phyloP scores from a whole-genome alignment of 2,888 invertebrate genomes.

The Amphipyra tragopoginis region DNA sequence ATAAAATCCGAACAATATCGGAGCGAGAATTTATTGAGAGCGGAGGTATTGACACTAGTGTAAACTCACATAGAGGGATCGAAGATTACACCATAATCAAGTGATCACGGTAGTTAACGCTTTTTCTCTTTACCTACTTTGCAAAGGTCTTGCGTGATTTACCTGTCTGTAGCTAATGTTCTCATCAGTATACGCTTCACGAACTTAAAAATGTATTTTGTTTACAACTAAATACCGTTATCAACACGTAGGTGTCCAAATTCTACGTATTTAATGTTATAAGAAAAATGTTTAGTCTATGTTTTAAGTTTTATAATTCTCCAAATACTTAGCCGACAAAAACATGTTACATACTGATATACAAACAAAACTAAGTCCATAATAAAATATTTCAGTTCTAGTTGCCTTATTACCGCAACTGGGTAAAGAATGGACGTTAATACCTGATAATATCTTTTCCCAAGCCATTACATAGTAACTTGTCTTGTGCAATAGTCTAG shows the following conservation, averaged over 20 bases:
- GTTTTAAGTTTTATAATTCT: neutral
- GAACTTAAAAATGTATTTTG: constrained; percentile 4
- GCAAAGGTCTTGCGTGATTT: constrained; percentile 21
- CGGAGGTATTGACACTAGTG: neutral
- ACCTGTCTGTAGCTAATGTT: constrained; percentile 27
- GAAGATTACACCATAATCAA: constrained; percentile 9
- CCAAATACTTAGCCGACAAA: neutral
- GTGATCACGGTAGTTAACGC: constrained; percentile 1
- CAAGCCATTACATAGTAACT: constrained; percentile 52
- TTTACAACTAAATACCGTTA: constrained; percentile 8
- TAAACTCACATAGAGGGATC: neutral
- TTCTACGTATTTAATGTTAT: neutral
- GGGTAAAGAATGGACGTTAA: constrained; percentile 49
- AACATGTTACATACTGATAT: neutral
- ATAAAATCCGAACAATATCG: neutral
- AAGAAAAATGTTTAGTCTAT: too few species aligned
- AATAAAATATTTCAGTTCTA: constrained; percentile 23
- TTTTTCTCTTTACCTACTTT: constrained; percentile 20
- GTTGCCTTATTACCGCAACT: constrained; percentile 18
- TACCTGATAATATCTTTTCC: constrained; percentile 56
- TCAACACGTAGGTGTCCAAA: neutral
- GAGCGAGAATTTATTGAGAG: neutral
- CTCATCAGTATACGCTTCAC: constrained; percentile 15
- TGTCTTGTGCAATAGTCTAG: constrained; percentile 42
- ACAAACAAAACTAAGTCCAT: constrained; percentile 8